Base-by-base conservation (phyloP, 2,888 invertebrate species). In the Dorcus hopei region DNA sequence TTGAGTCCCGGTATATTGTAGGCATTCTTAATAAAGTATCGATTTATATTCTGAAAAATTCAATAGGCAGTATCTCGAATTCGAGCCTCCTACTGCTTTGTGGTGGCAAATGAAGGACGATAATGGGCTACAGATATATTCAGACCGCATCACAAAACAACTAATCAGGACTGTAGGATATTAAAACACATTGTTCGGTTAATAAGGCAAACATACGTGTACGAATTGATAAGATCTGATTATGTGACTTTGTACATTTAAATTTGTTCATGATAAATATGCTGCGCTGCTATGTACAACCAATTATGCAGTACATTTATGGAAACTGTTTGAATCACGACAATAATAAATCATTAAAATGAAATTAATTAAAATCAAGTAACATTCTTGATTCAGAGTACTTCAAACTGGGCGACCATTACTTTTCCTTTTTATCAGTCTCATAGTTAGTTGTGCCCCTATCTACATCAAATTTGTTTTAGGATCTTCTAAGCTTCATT, bases 21-120 rank as follows among this genome's bases (percentile, higher is more conserved):
- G 19, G n/a, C 45, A 45, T 45, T 45, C 45, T 45, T 19, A 45
- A 23, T 45, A 45, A 45, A 45, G 45, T 45, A 45, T 45, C 45
- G n/a, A 45, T 45, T 45, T 45, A 45, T 45, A 45, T 45, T 45
- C 45, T 19, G 45, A 45, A 9, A 45, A 45, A 45, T 45, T 45
- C 45, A 16, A 45, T 45, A 45, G 26, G 26, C 26, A 33, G 45
- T 45, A 45, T 45, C 45, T 45, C 45, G 45, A 45, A 45, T 45
- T 9, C 45, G 45, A 45, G 45, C 9, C 45, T 45, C 45, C 45
- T 45, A 45, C 45, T 45, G 45, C 45, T 45, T 45, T 45, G 23
- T 45, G 23, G 45, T 45, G 45, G 45, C 45, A 45, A 45, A 45
- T 45, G 45, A 45, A 45, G 14, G 45, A 45, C 23, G 45, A 11